These are phyloP conservation scores for Sarotherodon lohbergeri DNA, from an alignment of 2,113 vertebrate species.

Conservation along the genomic window DNA sequence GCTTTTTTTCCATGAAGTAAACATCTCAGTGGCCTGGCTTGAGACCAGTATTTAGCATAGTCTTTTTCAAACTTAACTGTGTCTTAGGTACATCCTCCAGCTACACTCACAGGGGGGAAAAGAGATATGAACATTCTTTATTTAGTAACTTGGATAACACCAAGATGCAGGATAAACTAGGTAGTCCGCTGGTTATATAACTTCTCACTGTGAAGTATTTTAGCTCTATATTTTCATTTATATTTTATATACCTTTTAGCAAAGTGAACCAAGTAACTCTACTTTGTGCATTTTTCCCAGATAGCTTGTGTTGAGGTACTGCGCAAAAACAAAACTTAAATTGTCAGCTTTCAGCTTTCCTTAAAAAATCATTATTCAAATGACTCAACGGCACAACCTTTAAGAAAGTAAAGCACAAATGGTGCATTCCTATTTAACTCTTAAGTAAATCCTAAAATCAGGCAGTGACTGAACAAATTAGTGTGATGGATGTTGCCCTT, in stretches of 20 bases:
- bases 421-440: neutral
- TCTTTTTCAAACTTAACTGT: neutral
- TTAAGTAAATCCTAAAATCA: neutral
- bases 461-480: neutral
- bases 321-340: neutral
- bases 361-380: neutral
- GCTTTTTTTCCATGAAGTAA: slow-evolving; percentile 11
- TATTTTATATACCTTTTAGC: neutral
- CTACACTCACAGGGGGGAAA: neutral
- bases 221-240: neutral
- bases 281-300: neutral
- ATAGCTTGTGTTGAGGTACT: neutral
- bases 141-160: slow-evolving; percentile 1
- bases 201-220: neutral
- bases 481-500: neutral
- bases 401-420: neutral
- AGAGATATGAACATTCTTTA: neutral
- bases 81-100: neutral
- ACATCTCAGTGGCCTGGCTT: slow-evolving; percentile 6
- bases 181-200: neutral
- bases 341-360: neutral
- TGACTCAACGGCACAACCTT: neutral
- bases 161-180: neutral
- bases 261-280: neutral
- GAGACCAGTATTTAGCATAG: neutral